These are phyloP conservation scores for Notocelia uddmanniana DNA, from an alignment of 2,888 invertebrate species.

Conservation along the genomic window DNA sequence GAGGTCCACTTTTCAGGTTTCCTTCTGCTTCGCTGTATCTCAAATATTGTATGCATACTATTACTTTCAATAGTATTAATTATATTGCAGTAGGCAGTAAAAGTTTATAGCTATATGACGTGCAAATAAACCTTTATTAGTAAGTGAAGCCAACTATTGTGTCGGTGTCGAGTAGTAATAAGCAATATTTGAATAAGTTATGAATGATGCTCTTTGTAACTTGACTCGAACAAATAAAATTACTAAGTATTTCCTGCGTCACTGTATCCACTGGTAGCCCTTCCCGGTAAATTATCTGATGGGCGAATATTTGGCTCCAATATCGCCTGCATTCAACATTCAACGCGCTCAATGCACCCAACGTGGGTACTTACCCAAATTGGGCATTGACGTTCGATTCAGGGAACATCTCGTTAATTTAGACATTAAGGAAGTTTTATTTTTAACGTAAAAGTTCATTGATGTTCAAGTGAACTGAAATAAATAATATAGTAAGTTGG, in stretches of 20 bases:
- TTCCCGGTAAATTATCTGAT: slow-evolving; percentile 61
- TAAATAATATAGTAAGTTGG: background rate
- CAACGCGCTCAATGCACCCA: slow-evolving; percentile 46
- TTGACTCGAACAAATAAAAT: background rate
- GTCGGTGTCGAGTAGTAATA: background rate
- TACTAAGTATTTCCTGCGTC: slow-evolving; percentile 42
- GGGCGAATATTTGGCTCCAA: slow-evolving; percentile 66
- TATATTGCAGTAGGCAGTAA: too few relatives aligned
- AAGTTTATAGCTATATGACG: too few relatives aligned
- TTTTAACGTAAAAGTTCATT: slow-evolving; percentile 3
- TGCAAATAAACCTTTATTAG: too few relatives aligned
- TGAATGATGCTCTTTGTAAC: background rate
- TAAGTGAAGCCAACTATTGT: too few relatives aligned
- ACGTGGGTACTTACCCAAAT: slow-evolving; percentile 38
- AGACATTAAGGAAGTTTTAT: slow-evolving; percentile 28
- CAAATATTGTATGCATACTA: too few relatives aligned
- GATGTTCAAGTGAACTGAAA: background rate
- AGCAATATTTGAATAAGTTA: background rate
- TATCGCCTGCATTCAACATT: slow-evolving; percentile 60
- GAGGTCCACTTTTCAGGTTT: too few relatives aligned
- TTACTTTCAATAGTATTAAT: too few relatives aligned
- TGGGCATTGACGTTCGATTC: slow-evolving; percentile 35
- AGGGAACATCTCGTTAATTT: slow-evolving; percentile 32
- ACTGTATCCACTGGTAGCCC: slow-evolving; percentile 53
- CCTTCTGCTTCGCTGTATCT: too few relatives aligned